Percentiles rank a stretch among this genome's conserved stretches.
phyloP scores from a whole-genome alignment of 2,797 vertebrate species.

The Perodicticus potto region DNA sequence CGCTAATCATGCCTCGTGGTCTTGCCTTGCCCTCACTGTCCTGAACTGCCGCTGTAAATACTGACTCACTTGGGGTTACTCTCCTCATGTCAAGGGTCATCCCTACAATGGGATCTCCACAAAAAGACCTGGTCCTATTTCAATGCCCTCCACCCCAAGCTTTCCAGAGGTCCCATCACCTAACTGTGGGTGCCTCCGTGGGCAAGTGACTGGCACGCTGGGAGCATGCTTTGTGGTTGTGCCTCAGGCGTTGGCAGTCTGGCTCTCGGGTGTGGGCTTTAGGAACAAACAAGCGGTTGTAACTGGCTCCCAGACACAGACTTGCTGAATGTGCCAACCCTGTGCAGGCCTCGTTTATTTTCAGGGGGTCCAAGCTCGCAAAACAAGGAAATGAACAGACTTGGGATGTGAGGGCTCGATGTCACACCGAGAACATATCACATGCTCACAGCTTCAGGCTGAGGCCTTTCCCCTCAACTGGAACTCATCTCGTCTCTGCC shows the following conservation, averaged over 20 bases:
- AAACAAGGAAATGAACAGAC: neutral
- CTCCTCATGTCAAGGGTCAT: constrained; percentile 51
- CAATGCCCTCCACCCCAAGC: neutral
- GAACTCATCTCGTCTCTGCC: neutral
- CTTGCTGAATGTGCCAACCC: neutral
- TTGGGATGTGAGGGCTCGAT: neutral
- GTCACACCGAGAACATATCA: neutral
- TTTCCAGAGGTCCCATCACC: neutral
- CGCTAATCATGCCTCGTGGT: constrained; percentile 68
- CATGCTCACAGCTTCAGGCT: neutral
- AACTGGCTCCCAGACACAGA: neutral
- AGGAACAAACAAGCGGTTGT: constrained; percentile 51
- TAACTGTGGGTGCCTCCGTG: neutral
- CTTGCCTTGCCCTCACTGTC: constrained; percentile 70
- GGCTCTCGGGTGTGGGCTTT: constrained; percentile 12
- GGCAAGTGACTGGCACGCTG: neutral
- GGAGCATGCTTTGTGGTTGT: neutral
- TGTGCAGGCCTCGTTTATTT: neutral
- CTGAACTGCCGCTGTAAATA: constrained; percentile 58
- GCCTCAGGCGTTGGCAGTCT: neutral
- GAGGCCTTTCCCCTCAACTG: neutral
- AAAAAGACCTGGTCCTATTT: neutral
- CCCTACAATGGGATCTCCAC: constrained; percentile 38
- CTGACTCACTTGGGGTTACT: constrained; percentile 70
- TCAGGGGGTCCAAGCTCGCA: neutral